Evolutionary conservation across 92 coral and sea anemone species (phyloP).

Genomic region (Porites rus): DNA sequence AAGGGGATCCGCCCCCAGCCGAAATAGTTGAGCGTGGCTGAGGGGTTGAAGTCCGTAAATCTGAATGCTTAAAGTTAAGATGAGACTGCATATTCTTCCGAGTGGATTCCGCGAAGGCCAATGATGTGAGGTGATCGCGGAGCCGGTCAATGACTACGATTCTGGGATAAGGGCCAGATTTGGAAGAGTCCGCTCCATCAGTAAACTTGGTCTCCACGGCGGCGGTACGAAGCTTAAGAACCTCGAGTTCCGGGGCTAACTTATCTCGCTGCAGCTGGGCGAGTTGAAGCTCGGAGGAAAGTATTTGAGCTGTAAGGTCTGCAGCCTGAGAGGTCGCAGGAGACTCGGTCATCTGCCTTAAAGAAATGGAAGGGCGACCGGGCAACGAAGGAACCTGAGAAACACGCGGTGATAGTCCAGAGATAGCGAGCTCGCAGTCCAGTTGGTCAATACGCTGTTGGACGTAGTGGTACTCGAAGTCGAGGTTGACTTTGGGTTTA

Average conservation of each 20-base stretch:
- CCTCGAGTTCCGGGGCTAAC: slow-evolving; percentile 23
- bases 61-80: slow-evolving; percentile 15
- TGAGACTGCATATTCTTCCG: too few relatives aligned
- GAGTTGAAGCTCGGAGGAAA: background rate
- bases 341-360: background rate
- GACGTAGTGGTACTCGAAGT: background rate
- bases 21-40: slow-evolving; percentile 5
- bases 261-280: slow-evolving; percentile 11
- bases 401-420: background rate
- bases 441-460: slow-evolving; percentile 19
- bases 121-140: too few relatives aligned
- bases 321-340: slow-evolving; percentile 3
- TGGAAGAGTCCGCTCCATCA: background rate
- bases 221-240: slow-evolving; percentile 17
- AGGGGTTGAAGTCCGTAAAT: background rate
- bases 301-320: background rate
- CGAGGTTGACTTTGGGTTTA: background rate
- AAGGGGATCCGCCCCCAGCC: slow-evolving; percentile 14
- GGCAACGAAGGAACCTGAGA: background rate
- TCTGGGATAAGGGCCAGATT: too few relatives aligned
- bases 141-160: too few relatives aligned
- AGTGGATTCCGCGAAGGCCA: too few relatives aligned
- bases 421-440: background rate
- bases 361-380: background rate
- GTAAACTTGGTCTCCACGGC: background rate